phyloP scores from a whole-genome alignment of 2,113 vertebrate species.

The Phainopepla nitens region DNA sequence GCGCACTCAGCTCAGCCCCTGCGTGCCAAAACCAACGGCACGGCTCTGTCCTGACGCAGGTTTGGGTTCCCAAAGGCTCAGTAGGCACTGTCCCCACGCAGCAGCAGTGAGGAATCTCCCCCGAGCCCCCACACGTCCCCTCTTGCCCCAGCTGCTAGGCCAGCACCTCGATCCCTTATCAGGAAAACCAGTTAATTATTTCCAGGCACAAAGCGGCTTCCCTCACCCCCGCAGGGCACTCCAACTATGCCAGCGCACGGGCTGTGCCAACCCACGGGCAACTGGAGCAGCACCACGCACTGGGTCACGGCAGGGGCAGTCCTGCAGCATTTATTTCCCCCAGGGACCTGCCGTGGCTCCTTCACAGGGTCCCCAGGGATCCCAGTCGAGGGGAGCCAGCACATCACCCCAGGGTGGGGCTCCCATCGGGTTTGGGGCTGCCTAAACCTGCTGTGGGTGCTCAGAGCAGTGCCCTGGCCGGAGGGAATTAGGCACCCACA shows the following conservation, averaged over 20 bases:
- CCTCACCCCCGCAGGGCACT: fast-evolving
- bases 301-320: fast-evolving
- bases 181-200: constrained; percentile 9
- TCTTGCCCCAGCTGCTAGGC: fast-evolving
- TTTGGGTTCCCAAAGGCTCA: neutral
- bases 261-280: neutral
- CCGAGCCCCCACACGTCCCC: fast-evolving
- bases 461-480: fast-evolving
- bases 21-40: neutral
- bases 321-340: fast-evolving
- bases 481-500: neutral
- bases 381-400: fast-evolving
- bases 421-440: neutral
- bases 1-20: neutral
- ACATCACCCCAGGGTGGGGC: fast-evolving
- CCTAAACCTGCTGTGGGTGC: neutral
- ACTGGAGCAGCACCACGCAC: neutral
- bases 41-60: neutral
- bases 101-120: neutral
- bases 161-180: neutral
- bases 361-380: fast-evolving
- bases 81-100: neutral
- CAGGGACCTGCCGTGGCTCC: neutral
- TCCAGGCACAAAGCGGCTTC: neutral
- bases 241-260: neutral